Evolutionary conservation across 2,113 vertebrate species (phyloP).

Genomic region (Albula glossodonta): DNA sequence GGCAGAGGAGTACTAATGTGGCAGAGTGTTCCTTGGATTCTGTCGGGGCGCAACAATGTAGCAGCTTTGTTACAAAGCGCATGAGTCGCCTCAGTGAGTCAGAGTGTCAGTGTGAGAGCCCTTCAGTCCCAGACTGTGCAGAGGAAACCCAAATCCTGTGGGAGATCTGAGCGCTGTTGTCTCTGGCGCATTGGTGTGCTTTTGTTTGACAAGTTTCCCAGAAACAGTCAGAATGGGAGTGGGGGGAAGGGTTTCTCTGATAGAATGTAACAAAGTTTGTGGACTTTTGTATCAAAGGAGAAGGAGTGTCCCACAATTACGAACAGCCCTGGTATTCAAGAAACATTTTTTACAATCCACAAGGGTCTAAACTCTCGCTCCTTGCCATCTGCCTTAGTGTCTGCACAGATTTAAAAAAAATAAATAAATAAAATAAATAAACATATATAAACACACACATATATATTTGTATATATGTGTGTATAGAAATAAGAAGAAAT

Average conservation of each 20-base stretch:
- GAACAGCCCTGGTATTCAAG: conserved; percentile 26
- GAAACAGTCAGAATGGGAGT: conserved; percentile 30
- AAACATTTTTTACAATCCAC: conserved; percentile 22
- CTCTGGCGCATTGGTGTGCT: conserved; percentile 22
- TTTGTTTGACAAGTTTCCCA: conserved; percentile 41
- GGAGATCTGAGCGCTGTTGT: conserved; percentile 32
- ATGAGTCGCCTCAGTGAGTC: not conserved
- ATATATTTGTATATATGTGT: too few species aligned
- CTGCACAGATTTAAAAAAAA: conserved; percentile 6
- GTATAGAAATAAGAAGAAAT: not conserved
- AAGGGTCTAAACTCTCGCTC: conserved; percentile 15
- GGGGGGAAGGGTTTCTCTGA: conserved; percentile 8
- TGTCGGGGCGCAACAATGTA: conserved; percentile 40
- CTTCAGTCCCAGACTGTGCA: conserved; percentile 5
- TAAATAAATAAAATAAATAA: too few species aligned
- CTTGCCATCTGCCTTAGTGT: conserved; percentile 36
- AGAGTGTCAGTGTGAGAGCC: not conserved
- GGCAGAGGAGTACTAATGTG: not conserved
- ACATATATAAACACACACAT: too few species aligned
- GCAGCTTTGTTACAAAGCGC: not conserved
- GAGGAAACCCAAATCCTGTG: conserved; percentile 28
- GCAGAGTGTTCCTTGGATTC: not conserved
- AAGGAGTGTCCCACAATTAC: conserved; percentile 10
- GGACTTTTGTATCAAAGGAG: conserved; percentile 27
- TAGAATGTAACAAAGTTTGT: conserved; percentile 27